Evolutionary conservation across 1,140 invertebrate genomes (phyloP), one percentile per base, ranked within the genome.

Genomic region (Cheumatopsyche charites): DNA sequence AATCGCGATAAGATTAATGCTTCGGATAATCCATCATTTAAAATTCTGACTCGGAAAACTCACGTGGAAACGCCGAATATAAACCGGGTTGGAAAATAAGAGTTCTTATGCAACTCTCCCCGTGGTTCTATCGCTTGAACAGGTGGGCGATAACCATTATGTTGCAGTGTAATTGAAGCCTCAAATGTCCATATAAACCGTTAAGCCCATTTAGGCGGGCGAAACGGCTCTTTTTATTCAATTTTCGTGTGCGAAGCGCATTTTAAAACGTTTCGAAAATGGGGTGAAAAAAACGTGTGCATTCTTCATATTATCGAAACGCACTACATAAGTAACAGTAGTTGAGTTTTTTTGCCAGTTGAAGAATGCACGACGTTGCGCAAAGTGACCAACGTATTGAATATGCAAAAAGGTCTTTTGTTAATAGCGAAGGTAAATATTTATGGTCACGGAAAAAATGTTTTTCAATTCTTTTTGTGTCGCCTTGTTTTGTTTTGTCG

Each of bases 91-190:
- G 21, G 5, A 25, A 58, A 36, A 36, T 36, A 36, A 9, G 23
- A 58, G 25, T 58, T 58, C 55, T 58, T 58, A 58, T 58, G 55
- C 55, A 58, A 58, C 25, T 58, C 55, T 58, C 55, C 55, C 55
- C 15, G n/a, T 47, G 15, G 3, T 3, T 13, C 55, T 23, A 55
- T 26, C 70, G 17, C 70, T 58, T 13, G 26, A 68, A 74, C 73
- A 74, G 73, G 73, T 74, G 73, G 73, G 65, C 49, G 62, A 74
- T 74, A 74, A 74, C 73, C 73, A 72, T 74, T 69, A 71, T 67
- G 62, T 47, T 41, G 47, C 66, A 45, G 49, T 68, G 29, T 68
- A 43, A 68, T 47, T 55, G 66, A 68, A 45, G 41, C 66, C 47
- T 68, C 55, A 58, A 58, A 58, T 58, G 55, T 58, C 17, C 55